Evolutionary conservation across 2,888 invertebrate species (phyloP).

Genomic region (Papilio demoleus): DNA sequence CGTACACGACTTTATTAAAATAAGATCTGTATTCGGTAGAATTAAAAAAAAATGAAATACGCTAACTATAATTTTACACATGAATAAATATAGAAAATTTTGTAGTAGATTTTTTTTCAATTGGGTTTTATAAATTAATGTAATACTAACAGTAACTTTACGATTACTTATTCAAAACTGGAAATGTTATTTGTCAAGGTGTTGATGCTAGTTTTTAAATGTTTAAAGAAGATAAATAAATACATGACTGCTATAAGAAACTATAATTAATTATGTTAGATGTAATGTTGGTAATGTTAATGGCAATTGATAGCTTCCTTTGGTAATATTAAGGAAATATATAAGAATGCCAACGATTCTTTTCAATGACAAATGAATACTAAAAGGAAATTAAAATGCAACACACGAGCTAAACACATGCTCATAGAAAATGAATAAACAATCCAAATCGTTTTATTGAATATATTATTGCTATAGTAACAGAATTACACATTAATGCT

Average conservation of each 20-base stretch:
- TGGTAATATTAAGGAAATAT: constrained; percentile 17
- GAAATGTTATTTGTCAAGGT: too few relatives aligned
- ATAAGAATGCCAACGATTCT: constrained; percentile 19
- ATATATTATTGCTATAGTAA: background rate
- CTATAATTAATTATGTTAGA: background rate
- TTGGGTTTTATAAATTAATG: too few relatives aligned
- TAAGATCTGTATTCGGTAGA: too few relatives aligned
- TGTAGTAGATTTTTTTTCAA: too few relatives aligned
- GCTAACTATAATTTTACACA: background rate
- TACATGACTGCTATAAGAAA: background rate
- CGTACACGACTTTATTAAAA: too few relatives aligned
- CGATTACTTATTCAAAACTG: too few relatives aligned
- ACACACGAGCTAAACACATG: constrained; percentile 12
- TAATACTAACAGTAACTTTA: too few relatives aligned
- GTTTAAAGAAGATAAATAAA: background rate
- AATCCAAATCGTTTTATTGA: constrained; percentile 9
- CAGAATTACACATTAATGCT: too few relatives aligned
- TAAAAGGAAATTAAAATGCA: constrained; percentile 21
- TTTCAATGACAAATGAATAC: constrained; percentile 14
- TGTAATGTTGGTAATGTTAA: constrained; percentile 1
- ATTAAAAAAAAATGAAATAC: constrained; percentile 27
- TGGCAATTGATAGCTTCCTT: constrained; percentile 14
- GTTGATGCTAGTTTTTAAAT: too few relatives aligned
- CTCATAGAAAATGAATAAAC: constrained; percentile 30
- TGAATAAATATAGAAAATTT: too few relatives aligned